phyloP scores from a whole-genome alignment of 2,113 vertebrate genomes.

The Gobiocypris rarus region DNA sequence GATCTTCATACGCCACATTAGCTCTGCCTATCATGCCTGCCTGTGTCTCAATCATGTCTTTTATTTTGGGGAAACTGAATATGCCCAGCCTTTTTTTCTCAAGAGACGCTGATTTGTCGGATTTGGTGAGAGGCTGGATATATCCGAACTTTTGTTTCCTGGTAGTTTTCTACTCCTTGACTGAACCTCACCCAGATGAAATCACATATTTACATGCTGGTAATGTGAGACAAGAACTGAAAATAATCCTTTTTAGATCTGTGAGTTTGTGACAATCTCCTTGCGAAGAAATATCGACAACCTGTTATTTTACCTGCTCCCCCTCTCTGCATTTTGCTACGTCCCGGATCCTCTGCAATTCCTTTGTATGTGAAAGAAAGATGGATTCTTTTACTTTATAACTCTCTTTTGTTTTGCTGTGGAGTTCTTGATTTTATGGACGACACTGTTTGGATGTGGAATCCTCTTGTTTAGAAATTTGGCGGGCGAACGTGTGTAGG shows the following conservation, averaged over 20 bases:
- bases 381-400: constrained; percentile 55
- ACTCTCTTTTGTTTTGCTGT: constrained; percentile 64
- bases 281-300: constrained; percentile 51
- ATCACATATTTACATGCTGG: constrained; percentile 72
- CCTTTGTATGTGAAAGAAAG: constrained; percentile 51
- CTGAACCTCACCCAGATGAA: constrained; percentile 71
- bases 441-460: constrained; percentile 59
- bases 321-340: constrained; percentile 65
- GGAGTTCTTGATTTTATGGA: constrained; percentile 74
- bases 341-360: constrained; percentile 59
- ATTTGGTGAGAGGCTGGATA: constrained; percentile 65
- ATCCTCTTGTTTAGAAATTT: constrained; percentile 60
- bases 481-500: constrained; percentile 53
- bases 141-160: constrained; percentile 66
- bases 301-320: constrained; percentile 71
- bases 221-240: constrained; percentile 67
- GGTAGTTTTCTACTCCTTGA: constrained; percentile 66
- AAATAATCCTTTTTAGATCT: constrained; percentile 62
- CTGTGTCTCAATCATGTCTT: constrained; percentile 50
- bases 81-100: constrained; percentile 71
- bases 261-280: constrained; percentile 61
- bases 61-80: constrained; percentile 73
- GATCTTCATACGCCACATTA: constrained; percentile 54
- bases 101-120: constrained; percentile 62
- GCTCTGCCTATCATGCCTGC: constrained; percentile 19